Evolutionary conservation across 2,888 invertebrate species (phyloP).

Genomic region (Cerceris ruficornis): DNA sequence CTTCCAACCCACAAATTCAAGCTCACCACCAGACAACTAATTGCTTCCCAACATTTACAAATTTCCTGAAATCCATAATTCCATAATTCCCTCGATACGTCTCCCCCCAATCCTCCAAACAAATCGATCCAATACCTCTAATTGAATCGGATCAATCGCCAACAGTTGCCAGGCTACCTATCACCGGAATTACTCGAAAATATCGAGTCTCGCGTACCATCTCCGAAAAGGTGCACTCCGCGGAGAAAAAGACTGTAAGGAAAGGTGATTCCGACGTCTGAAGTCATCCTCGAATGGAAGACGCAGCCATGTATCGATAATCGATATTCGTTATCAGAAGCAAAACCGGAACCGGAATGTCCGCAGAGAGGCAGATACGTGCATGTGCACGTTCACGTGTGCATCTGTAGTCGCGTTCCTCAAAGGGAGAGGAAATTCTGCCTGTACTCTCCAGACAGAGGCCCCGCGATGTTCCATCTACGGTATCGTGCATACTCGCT

Average conservation of each 20-base stretch:
- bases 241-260: slow-evolving; percentile 32
- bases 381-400: slow-evolving; percentile 12
- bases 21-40: too few species aligned
- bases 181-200: slow-evolving; percentile 11
- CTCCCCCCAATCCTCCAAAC: too few species aligned
- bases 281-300: slow-evolving; percentile 60
- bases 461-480: slow-evolving; percentile 49
- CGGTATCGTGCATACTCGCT: slow-evolving; percentile 49
- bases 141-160: too few species aligned
- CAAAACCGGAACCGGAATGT: slow-evolving; percentile 61
- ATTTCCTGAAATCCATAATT: too few species aligned
- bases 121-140: too few species aligned
- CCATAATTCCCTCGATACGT: too few species aligned
- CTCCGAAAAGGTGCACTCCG: slow-evolving; percentile 34
- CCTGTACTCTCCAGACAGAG: slow-evolving; percentile 53
- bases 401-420: slow-evolving; percentile 8
- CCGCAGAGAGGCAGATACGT: slow-evolving; percentile 48
- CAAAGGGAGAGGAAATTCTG: slow-evolving; percentile 61
- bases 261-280: slow-evolving; percentile 59
- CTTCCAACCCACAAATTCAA: too few species aligned
- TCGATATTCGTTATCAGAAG: slow-evolving; percentile 69
- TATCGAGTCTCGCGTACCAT: slow-evolving; percentile 29
- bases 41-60: too few species aligned
- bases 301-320: slow-evolving; percentile 59
- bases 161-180: too few species aligned